Evolutionary conservation across 2,888 invertebrate genomes (phyloP), one percentile per base, ranked within the genome.

Genomic region (Epirrhoe alternata): DNA sequence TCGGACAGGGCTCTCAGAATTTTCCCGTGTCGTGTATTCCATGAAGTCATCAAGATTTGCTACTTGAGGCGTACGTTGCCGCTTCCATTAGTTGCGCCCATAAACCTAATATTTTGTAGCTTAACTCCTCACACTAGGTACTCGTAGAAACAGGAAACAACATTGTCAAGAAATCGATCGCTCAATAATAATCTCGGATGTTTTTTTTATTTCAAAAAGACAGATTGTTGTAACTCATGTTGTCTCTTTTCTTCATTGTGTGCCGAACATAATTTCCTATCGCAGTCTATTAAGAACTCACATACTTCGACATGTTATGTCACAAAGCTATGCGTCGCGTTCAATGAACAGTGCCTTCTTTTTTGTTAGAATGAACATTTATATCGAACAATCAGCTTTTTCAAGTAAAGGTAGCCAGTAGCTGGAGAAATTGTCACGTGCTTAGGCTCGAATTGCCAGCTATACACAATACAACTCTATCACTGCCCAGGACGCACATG

Each of bases 21-120:
- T 78, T 81, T 81, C 81, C 74, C 79, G 77, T 84, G 81, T 80
- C 78, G 74, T 80, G 71, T 80, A 79, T 86, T 86, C 84, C 81
- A 75, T 84, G 85, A 87, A 86, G 80, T 80, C 75, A 77, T 78
- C 70, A 74, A 66, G 72, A 68, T 31, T 52, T 49, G 12, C 35
- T 50, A 52, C 59, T n/a, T 65, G 70, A 69, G 64, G 77, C 80
- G 81, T 79, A 82, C 78, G 76, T 75, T 69, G 72, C 74, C 70
- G 72, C 72, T 65, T 73, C 79, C 73, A 76, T 81, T 81, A 80
- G 79, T 78, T 76, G 82, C 80, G 77, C 75, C 71, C 68, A 45
- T 45, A 45, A 74, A 74, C 64, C 70, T 70, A 60, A 72, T 33
- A 77, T 55, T 76, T 74, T 78, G 78, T 24, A 42, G 38, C 10